These are phyloP conservation scores for Petrocephalus zakoni DNA, from an alignment of 2,113 vertebrate species.

Conservation along the genomic window DNA sequence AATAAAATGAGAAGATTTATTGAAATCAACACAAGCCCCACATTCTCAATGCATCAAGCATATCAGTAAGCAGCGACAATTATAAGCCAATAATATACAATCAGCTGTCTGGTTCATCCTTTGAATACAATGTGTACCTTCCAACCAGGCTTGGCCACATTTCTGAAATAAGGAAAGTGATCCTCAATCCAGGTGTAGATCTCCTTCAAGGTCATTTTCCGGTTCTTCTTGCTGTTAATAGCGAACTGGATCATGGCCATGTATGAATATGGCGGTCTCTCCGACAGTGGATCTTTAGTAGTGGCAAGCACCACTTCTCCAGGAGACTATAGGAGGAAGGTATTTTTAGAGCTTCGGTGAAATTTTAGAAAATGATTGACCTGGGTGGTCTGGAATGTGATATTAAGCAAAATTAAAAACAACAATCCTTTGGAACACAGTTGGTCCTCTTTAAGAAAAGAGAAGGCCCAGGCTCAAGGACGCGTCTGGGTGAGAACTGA, in stretches of 20 bases:
- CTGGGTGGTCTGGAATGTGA: background rate
- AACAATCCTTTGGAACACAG: too few relatives aligned
- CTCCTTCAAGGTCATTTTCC: constrained; percentile 89
- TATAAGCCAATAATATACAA: background rate
- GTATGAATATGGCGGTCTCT: constrained; percentile 91
- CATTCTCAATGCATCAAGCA: background rate
- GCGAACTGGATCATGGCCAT: constrained; percentile 96
- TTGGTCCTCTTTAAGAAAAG: too few relatives aligned
- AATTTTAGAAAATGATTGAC: background rate
- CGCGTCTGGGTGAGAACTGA: too few relatives aligned
- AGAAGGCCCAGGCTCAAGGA: too few relatives aligned
- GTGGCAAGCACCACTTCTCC: constrained; percentile 3
- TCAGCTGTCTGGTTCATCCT: background rate
- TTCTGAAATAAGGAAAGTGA: constrained; percentile 88
- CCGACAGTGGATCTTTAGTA: constrained; percentile 54
- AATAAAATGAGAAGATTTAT: background rate
- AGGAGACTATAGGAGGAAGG: constrained; percentile 5
- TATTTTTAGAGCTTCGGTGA: background rate
- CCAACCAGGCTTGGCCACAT: constrained; percentile 89
- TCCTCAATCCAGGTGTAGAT: constrained; percentile 95
- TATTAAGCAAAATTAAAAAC: too few relatives aligned
- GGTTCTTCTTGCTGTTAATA: constrained; percentile 83
- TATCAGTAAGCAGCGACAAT: background rate
- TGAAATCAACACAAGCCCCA: background rate
- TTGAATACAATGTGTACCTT: constrained; percentile 66